phyloP scores from a whole-genome alignment of 1,140 invertebrate genomes.

The Drosophila asahinai region DNA sequence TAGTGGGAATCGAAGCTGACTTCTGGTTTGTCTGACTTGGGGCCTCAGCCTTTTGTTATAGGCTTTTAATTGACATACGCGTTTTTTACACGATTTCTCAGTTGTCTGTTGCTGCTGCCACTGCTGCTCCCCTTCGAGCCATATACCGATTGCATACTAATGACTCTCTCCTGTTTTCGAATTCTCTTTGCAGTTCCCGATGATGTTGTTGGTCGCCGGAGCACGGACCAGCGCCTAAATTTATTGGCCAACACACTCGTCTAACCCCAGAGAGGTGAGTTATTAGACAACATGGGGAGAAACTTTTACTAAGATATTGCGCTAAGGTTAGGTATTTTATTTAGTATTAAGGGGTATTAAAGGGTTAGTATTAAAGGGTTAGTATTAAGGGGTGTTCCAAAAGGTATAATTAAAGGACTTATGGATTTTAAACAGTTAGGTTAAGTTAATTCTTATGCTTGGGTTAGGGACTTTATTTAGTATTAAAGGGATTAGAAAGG shows the following conservation, averaged over 20 bases:
- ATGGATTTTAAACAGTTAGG: too few relatives aligned
- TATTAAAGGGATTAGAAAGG: too few relatives aligned
- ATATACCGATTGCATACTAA: slow-evolving; percentile 68
- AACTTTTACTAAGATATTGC: neutral
- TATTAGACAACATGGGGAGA: slow-evolving; percentile 46
- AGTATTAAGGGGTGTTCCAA: neutral
- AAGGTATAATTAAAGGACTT: neutral
- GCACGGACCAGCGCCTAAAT: slow-evolving; percentile 44
- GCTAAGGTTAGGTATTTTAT: neutral
- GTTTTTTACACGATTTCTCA: slow-evolving; percentile 74
- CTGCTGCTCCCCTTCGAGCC: slow-evolving; percentile 19
- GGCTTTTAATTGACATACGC: slow-evolving; percentile 83
- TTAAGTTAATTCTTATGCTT: too few relatives aligned
- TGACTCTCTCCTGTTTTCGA: slow-evolving; percentile 33
- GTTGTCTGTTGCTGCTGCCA: slow-evolving; percentile 19
- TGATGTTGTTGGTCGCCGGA: slow-evolving; percentile 32
- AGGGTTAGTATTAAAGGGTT: too few relatives aligned
- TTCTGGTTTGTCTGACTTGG: slow-evolving; percentile 50
- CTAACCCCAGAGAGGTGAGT: slow-evolving; percentile 63
- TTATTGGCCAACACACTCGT: slow-evolving; percentile 54
- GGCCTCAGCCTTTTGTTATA: slow-evolving; percentile 62
- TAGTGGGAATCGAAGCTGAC: slow-evolving; percentile 45
- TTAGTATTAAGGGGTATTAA: neutral
- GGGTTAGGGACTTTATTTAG: too few relatives aligned
- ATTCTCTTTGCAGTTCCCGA: slow-evolving; percentile 52